Evolutionary conservation across 2,113 vertebrate species (phyloP).

Genomic region (Aptenodytes patagonicus): DNA sequence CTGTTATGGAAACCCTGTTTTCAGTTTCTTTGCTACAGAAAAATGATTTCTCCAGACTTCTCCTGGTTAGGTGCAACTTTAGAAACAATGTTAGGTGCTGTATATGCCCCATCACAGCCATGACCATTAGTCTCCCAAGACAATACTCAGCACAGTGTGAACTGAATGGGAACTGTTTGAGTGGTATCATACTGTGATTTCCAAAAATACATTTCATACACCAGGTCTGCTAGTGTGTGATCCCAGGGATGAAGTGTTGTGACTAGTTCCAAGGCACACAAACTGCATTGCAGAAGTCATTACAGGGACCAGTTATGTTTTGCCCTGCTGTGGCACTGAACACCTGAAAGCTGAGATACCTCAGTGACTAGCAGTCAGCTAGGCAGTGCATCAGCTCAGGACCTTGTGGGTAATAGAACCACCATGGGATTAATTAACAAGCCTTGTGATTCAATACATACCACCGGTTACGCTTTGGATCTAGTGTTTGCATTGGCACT

Average conservation of each 20-base stretch:
- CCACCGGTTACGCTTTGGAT: not conserved
- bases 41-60: not conserved
- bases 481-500: not conserved
- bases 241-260: not conserved
- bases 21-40: not conserved
- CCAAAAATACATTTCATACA: not conserved
- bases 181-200: not conserved
- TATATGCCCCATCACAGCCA: not conserved
- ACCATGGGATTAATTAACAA: not conserved
- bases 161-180: not conserved
- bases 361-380: not conserved
- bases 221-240: not conserved
- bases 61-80: not conserved
- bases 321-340: not conserved
- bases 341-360: not conserved
- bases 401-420: not conserved
- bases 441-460: not conserved
- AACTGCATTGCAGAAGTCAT: not conserved
- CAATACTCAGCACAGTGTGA: not conserved
- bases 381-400: not conserved
- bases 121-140: not conserved
- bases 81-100: not conserved
- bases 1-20: not conserved
- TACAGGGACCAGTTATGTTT: not conserved
- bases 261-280: not conserved